A percentile compares a stretch with the other conserved stretches of the same genome.
phyloP scores from a whole-genome alignment of 2,888 invertebrate species.

The Drosophila melanosoma region DNA sequence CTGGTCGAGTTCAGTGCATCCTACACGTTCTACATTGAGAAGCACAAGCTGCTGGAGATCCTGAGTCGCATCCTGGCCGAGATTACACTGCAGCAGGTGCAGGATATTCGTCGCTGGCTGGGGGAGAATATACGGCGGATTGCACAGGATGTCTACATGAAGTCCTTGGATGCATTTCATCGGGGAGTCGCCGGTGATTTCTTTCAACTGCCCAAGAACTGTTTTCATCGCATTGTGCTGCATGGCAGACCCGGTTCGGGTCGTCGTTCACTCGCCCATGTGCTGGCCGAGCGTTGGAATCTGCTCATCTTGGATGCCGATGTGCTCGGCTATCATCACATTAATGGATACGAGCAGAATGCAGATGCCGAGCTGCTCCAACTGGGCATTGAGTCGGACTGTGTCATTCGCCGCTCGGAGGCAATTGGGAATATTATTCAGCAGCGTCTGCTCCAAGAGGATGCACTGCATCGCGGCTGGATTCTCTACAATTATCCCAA shows the following conservation, averaged over 20 bases:
- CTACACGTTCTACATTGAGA: constrained; percentile 83
- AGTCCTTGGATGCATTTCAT: constrained; percentile 64
- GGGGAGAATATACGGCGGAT: constrained; percentile 71
- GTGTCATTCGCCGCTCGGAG: constrained; percentile 61
- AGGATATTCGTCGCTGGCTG: constrained; percentile 72
- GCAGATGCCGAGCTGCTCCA: constrained; percentile 64
- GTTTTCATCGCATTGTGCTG: constrained; percentile 86
- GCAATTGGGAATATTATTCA: constrained; percentile 74
- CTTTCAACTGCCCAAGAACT: constrained; percentile 67
- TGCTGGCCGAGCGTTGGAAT: constrained; percentile 85
- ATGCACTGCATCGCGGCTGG: constrained; percentile 87
- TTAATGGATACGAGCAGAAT: constrained; percentile 57
- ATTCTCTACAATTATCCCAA: constrained; percentile 87
- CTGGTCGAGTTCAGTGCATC: constrained; percentile 73
- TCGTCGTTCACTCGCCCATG: constrained; percentile 86
- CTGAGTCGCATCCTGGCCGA: constrained; percentile 75
- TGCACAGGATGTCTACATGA: constrained; percentile 72
- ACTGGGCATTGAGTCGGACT: constrained; percentile 55
- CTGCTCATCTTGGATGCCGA: constrained; percentile 85
- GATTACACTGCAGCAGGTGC: constrained; percentile 55
- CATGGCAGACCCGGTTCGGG: constrained; percentile 87
- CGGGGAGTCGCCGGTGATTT: constrained; percentile 50
- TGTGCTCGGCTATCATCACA: constrained; percentile 70
- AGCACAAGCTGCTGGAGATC: constrained; percentile 81
- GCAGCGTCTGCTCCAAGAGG: constrained; percentile 82